A percentile compares a stretch with the other conserved stretches of the same genome.
Conservation (phyloP, 2,113 vertebrate species). For the Tychaedon coryphoeus region DNA sequence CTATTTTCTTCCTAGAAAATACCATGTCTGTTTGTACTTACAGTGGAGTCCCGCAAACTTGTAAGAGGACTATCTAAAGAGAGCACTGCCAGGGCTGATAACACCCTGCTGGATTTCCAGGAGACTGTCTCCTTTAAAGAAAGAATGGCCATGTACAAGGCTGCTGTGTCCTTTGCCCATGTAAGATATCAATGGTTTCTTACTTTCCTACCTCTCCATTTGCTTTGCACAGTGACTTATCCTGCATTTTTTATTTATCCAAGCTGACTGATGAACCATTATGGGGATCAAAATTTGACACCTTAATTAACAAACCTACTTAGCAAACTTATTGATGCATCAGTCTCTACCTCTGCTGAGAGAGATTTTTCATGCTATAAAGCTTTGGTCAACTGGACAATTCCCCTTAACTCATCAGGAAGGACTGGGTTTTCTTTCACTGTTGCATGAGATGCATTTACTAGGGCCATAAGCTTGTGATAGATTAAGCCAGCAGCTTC, state of each 20-base stretch:
- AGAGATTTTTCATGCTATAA: not conserved
- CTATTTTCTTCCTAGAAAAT: not conserved
- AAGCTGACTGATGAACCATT: not conserved
- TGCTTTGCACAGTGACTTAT: not conserved
- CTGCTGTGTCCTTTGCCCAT: constrained; percentile 79
- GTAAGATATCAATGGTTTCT: constrained; percentile 74
- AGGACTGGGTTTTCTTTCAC: not conserved
- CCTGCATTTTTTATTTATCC: not conserved
- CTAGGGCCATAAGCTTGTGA: constrained; percentile 44
- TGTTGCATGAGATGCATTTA: constrained; percentile 29
- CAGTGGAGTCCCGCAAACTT: constrained; percentile 66
- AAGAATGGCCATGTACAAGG: constrained; percentile 86
- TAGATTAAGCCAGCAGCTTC: constrained; percentile 16
- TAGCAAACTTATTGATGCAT: not conserved
- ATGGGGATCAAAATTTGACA: not conserved
- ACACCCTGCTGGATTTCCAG: constrained; percentile 70
- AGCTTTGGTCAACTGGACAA: constrained; percentile 4
- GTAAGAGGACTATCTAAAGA: constrained; percentile 72
- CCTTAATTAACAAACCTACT: not conserved
- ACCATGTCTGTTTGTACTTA: constrained; percentile 67
- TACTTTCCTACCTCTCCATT: not conserved
- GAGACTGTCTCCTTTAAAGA: constrained; percentile 82
- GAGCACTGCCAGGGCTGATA: constrained; percentile 56
- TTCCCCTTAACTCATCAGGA: constrained; percentile 33
- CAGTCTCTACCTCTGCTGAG: constrained; percentile 7